Base-by-base conservation (phyloP, 2,888 invertebrate species). In the Drosophila maculinotata region DNA sequence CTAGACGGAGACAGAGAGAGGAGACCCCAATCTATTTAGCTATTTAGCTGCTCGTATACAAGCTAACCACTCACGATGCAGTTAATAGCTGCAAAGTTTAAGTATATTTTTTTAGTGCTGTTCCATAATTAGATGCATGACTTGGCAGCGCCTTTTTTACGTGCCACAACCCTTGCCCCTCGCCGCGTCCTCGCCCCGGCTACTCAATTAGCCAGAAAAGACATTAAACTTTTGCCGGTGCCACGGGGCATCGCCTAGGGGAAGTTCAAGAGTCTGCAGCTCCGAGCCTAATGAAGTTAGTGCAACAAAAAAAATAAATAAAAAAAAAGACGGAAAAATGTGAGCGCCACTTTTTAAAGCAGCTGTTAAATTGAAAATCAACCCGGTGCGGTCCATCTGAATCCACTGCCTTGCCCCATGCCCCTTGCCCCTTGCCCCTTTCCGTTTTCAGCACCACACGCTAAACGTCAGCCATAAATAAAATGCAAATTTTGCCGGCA, bases 131-230 rank as follows among this genome's bases (percentile, higher is more conserved):
- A 82, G 81, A 84, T 82, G 81, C 81, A 82, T 82, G 83, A 82
- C 81, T 83, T 81, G 75, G 67, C 80, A 83, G 66, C 59, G 47
- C 52, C 59, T 69, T 69, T 68, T 78, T 69, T 73, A 69, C 59
- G 41, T 58, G 53, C 62, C 48, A 54, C 52, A 48, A 20, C 39
- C 66, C 30, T 26, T 12, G 9, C 41, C 47, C 39, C 26, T 4
- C 4, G 33, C 9, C 39, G 38, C 25, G 2, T 12, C 12, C 35
- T 44, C 23, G 35, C 36, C 42, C 26, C 53, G 68, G 79, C 76
- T 62, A 81, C 79, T 82, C 84, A 82, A 82, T 82, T 82, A 84
- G 82, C 84, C 81, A 66, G 84, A 82, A 82, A 82, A 82, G 76
- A 76, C 80, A 82, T 82, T 79, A 82, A 82, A 79, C 75, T 83